Evolutionary conservation across 1,140 invertebrate species (phyloP).

Genomic region (Drosophila punjabiensis): DNA sequence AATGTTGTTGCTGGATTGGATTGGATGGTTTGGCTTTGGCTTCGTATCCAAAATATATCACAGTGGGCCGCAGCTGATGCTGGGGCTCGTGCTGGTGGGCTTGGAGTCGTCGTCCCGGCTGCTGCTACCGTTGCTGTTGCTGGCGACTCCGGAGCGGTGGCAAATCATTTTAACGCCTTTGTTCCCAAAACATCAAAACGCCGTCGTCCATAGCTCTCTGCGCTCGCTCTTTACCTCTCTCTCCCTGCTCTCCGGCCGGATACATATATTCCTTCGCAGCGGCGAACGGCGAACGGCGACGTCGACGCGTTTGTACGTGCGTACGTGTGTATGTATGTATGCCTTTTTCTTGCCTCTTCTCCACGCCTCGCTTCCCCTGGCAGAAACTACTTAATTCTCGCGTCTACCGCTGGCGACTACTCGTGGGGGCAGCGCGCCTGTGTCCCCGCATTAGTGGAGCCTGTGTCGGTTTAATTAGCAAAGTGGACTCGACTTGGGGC

Average conservation of each 20-base stretch:
- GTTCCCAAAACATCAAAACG: conserved; percentile 61
- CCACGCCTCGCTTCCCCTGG: conserved; percentile 33
- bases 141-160: conserved; percentile 33
- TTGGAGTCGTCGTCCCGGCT: conserved; percentile 52
- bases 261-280: conserved; percentile 74
- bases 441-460: conserved; percentile 2
- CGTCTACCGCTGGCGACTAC: conserved; percentile 17
- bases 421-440: conserved; percentile 3
- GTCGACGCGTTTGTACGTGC: conserved; percentile 56
- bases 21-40: conserved; percentile 51
- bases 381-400: conserved; percentile 25
- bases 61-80: conserved; percentile 41
- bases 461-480: conserved; percentile 29
- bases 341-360: conserved; percentile 56
- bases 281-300: no score
- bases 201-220: conserved; percentile 43
- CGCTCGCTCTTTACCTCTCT: conserved; percentile 17
- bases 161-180: conserved; percentile 72
- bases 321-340: conserved; percentile 69
- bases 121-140: conserved; percentile 43
- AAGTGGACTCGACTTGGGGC: conserved; percentile 1
- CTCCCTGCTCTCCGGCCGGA: conserved; percentile 43
- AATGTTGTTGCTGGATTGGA: conserved; percentile 16
- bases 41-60: conserved; percentile 73
- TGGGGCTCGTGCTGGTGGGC: conserved; percentile 40